Conservation (phyloP, 2,888 invertebrate species). For the Phalera bucephala region DNA sequence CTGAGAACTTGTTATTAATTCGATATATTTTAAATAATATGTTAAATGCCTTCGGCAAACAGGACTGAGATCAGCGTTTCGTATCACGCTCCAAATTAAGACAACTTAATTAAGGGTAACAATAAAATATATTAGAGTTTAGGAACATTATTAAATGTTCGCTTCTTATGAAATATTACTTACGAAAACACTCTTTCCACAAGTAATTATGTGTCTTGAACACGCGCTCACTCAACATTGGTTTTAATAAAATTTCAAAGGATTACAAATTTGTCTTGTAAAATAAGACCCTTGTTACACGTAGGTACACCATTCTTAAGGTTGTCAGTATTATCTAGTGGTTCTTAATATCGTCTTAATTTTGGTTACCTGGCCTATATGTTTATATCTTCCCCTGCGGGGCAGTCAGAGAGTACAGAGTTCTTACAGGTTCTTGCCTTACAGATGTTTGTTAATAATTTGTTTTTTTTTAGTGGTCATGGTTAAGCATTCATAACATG, state of each 20-base stretch:
- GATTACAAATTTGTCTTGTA: constrained; percentile 18
- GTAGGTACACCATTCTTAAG: constrained; percentile 1
- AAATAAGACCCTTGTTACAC: constrained; percentile 5
- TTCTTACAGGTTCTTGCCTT: too few relatives aligned
- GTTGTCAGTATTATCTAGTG: not conserved
- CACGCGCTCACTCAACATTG: constrained; percentile 10
- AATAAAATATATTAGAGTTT: not conserved
- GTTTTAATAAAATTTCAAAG: constrained; percentile 29
- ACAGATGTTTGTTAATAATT: too few relatives aligned
- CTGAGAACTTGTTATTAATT: too few relatives aligned
- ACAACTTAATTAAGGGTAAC: not conserved
- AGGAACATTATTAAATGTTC: constrained; percentile 10
- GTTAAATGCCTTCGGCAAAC: too few relatives aligned
- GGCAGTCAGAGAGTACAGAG: too few relatives aligned
- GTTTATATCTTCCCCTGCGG: too few relatives aligned
- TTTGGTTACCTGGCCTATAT: too few relatives aligned
- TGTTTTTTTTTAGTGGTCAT: too few relatives aligned
- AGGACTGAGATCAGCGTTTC: not conserved
- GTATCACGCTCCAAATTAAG: not conserved
- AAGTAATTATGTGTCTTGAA: constrained; percentile 24
- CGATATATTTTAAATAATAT: too few relatives aligned
- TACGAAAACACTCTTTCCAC: constrained; percentile 5
- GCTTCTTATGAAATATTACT: constrained; percentile 10
- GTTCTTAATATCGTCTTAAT: too few relatives aligned
- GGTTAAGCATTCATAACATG: too few relatives aligned